Conservation (phyloP, 2,888 invertebrate species). For the Dilophus febrilis region DNA sequence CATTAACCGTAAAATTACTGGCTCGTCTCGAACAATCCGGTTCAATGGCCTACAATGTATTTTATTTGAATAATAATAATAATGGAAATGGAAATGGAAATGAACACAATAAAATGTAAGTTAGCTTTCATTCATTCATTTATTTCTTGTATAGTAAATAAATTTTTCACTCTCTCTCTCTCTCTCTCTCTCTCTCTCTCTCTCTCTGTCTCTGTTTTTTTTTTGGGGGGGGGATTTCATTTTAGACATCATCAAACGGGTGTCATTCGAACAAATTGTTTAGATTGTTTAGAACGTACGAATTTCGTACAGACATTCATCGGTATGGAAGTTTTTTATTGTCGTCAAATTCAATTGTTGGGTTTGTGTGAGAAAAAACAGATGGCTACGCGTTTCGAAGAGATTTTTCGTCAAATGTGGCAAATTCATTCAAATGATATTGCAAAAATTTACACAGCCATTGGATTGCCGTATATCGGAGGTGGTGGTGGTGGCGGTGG, state of each 20-base stretch:
- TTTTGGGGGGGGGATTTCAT: too few relatives aligned
- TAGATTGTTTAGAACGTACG: slow-evolving; percentile 96
- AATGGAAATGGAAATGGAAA: slow-evolving; percentile 11
- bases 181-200: too few relatives aligned
- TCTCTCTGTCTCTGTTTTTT: too few relatives aligned
- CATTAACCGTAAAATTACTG: slow-evolving; percentile 65
- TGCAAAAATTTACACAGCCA: slow-evolving; percentile 98
- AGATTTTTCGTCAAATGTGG: slow-evolving; percentile 95
- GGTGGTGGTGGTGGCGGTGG: too few relatives aligned
- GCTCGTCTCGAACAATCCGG: not conserved
- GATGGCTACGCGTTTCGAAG: slow-evolving; percentile 77
- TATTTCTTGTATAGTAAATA: too few relatives aligned
- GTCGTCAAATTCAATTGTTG: slow-evolving; percentile 41
- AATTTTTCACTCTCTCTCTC: too few relatives aligned
- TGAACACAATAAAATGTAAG: too few relatives aligned
- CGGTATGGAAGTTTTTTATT: slow-evolving; percentile 63
- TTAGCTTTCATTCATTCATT: too few relatives aligned
- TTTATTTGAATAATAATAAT: slow-evolving; percentile 37
- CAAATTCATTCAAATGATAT: slow-evolving; percentile 96
- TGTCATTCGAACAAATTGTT: slow-evolving; percentile 85
- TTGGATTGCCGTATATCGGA: slow-evolving; percentile 44
- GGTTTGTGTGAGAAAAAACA: slow-evolving; percentile 80
- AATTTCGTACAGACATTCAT: slow-evolving; percentile 95
- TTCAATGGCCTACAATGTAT: slow-evolving; percentile 38
- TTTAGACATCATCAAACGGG: slow-evolving; percentile 61